These are phyloP conservation scores for Phataginus tricuspis DNA, from an alignment of 2,797 vertebrate genomes.

Conservation along the genomic window DNA sequence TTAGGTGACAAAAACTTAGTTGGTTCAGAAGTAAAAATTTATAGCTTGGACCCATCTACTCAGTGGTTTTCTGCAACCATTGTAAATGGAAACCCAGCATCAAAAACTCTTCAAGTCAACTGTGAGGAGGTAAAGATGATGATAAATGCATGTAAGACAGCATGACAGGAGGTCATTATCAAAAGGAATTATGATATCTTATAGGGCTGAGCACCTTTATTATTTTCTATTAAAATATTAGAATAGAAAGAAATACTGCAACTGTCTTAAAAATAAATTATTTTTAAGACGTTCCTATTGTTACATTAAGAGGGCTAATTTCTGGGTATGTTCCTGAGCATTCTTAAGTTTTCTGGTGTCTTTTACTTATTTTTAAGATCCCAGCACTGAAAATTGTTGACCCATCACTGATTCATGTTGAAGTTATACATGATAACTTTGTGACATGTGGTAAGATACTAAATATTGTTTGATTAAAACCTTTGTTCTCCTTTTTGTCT, in stretches of 20 bases:
- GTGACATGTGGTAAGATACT: constrained; percentile 85
- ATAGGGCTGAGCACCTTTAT: not conserved
- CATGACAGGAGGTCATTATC: not conserved
- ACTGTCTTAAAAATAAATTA: not conserved
- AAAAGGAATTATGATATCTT: not conserved
- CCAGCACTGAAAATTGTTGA: constrained; percentile 88
- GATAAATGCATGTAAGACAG: not conserved
- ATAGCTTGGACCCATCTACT: constrained; percentile 88
- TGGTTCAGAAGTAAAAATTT: constrained; percentile 89
- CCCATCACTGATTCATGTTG: constrained; percentile 88
- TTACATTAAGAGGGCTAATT: not conserved
- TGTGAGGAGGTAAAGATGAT: constrained; percentile 87
- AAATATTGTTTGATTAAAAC: not conserved
- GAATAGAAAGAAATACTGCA: not conserved
- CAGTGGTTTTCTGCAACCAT: constrained; percentile 89
- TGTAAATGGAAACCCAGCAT: constrained; percentile 85
- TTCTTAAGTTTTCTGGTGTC: constrained; percentile 28
- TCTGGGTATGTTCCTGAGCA: not conserved
- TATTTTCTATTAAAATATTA: constrained; percentile 34
- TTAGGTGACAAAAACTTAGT: constrained; percentile 87
- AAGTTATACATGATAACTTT: constrained; percentile 86
- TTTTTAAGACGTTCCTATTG: not conserved
- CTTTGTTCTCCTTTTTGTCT: not conserved
- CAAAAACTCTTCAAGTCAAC: constrained; percentile 87
- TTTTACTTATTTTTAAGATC: constrained; percentile 83